Evolutionary conservation across 1,140 invertebrate genomes (phyloP).

Genomic region (Panagrolaimus sp.): DNA sequence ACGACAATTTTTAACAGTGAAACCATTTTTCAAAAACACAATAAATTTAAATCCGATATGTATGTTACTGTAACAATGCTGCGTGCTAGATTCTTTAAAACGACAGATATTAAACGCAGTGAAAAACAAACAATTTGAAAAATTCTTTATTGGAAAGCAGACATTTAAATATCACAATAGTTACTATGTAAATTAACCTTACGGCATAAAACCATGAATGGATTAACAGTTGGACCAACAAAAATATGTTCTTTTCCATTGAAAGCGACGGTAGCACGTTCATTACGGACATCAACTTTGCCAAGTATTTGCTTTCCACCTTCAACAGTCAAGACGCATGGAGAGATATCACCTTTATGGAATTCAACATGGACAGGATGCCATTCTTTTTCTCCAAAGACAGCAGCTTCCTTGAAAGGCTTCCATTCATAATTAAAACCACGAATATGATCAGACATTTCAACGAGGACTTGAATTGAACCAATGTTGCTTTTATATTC

Average conservation of each 20-base stretch:
- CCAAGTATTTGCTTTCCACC: constrained; percentile 46
- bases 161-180: no score
- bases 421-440: constrained; percentile 51
- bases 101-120: no score
- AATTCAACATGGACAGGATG: constrained; percentile 43
- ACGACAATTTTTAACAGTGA: no score
- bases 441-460: constrained; percentile 44
- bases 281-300: constrained; percentile 46
- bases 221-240: constrained; percentile 35
- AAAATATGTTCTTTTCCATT: constrained; percentile 32
- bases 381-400: constrained; percentile 39
- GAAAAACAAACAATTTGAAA: no score
- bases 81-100: no score
- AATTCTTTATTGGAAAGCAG: no score
- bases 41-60: no score
- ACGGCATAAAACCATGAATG: constrained; percentile 42
- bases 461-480: constrained; percentile 42
- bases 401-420: constrained; percentile 41
- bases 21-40: no score
- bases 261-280: constrained; percentile 28
- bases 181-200: constrained; percentile 31
- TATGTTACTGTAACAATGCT: no score
- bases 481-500: constrained; percentile 44
- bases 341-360: constrained; percentile 45
- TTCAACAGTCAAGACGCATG: constrained; percentile 32